These are phyloP conservation scores for Misgurnus mizolepis DNA, from an alignment of 2,113 vertebrate genomes.

Conservation along the genomic window DNA sequence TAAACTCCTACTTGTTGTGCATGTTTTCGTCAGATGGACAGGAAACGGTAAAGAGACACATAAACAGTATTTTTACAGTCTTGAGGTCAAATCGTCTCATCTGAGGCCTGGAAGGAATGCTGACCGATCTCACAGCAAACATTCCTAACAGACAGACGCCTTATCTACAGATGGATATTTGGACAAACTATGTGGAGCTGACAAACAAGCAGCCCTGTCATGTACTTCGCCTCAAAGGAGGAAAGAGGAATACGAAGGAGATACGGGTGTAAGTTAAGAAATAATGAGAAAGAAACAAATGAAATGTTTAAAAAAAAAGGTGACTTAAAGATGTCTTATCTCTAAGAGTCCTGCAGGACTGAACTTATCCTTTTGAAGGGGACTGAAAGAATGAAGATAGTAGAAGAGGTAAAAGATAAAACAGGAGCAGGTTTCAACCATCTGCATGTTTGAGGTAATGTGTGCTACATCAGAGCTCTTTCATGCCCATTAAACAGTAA, in stretches of 20 bases:
- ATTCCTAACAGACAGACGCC: constrained; percentile 30
- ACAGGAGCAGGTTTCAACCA: neutral
- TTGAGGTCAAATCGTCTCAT: constrained; percentile 7
- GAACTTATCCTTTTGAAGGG: neutral
- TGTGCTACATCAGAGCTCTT: neutral
- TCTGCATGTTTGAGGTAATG: neutral
- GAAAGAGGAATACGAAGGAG: neutral
- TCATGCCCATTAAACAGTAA: neutral
- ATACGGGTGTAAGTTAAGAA: neutral
- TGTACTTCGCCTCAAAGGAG: neutral
- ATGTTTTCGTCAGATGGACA: constrained; percentile 12
- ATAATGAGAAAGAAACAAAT: neutral
- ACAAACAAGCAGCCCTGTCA: constrained; percentile 34
- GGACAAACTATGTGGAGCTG: constrained; percentile 23
- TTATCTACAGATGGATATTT: constrained; percentile 48
- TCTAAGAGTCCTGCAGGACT: neutral
- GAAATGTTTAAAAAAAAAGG: neutral
- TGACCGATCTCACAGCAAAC: neutral
- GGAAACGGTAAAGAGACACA: constrained; percentile 31
- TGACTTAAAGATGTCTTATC: neutral
- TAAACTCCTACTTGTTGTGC: constrained; percentile 22
- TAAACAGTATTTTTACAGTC: constrained; percentile 42
- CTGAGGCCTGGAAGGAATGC: constrained; percentile 24
- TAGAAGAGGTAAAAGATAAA: neutral
- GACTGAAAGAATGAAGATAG: neutral